Base-by-base conservation (phyloP, 2,888 invertebrate genomes). In the Mycalesis mineus region DNA sequence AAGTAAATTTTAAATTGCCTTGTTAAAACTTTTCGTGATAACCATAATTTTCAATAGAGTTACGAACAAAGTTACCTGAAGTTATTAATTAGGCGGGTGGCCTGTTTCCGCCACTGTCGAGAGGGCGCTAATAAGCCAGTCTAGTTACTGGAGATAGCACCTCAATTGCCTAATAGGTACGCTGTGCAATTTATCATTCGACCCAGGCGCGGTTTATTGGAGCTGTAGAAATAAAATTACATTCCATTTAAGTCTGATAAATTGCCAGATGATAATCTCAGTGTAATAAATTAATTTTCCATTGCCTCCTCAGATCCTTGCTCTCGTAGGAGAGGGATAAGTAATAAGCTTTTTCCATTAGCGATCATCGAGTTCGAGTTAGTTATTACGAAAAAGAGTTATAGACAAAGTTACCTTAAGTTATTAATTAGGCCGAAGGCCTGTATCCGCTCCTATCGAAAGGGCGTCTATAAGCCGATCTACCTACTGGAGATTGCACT, bases 11-110 rank as follows among this genome's bases (percentile, higher is more conserved):
- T 2, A 11, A 15, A 31, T 31, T 15, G 6, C 11, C 47, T 14
- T 15, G 31, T 33, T 45, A 31, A 31, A 45, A 45, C 15, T 15
- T 31, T 13, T 14, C 8, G 4, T 45, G 9, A 9, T 15, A 33
- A 47, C 31, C 15, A 11, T 15, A 15, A 14, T 15, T 2, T 31
- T 15, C 31, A 47, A 33, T 47, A 14, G 2, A 47, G 47, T 17
- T 47, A 33, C 15, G 15, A 47, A 33, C 33, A 33, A 47, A 47
- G 31, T 47, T 33, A 15, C 29, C 36, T 49, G 28, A 41, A 51
- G 39, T 51, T 28, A 51, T 39, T 51, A 51, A 51, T 51, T 40
- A 49, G 15, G 28, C 39, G 14, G 40, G 40, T 41, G 29, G 15
- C 40, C 51, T 40, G 11, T 15, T 31, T 51, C 51, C 31, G 51